A percentile compares a stretch with the other conserved stretches of the same genome.
Conservation (phyloP, 2,113 vertebrate species). For the Pholis gunnellus region DNA sequence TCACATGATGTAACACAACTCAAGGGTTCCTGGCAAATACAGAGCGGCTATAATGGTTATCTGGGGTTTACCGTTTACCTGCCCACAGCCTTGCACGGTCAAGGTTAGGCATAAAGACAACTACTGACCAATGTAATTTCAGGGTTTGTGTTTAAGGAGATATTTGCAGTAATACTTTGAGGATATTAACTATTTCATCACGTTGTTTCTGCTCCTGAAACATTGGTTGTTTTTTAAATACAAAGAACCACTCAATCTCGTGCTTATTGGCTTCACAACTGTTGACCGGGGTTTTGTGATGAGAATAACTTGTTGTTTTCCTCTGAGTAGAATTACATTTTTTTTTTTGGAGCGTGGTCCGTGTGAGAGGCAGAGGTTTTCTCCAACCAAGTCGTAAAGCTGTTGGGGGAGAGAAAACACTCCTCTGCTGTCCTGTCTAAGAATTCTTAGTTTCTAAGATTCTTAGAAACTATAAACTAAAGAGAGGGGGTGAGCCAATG, state of each 20-base stretch:
- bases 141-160: not conserved
- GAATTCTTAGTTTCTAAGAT: too few relatives aligned
- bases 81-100: not conserved
- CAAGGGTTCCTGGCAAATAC: conserved; percentile 16
- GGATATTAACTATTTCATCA: not conserved
- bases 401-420: not conserved
- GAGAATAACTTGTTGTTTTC: conserved; percentile 6
- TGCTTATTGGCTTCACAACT: conserved; percentile 4
- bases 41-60: conserved; percentile 1
- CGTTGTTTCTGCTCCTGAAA: conserved; percentile 4
- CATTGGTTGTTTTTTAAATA: not conserved
- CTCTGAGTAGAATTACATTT: not conserved
- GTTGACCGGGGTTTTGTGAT: not conserved
- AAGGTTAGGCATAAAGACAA: not conserved
- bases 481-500: conserved; percentile 25
- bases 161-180: not conserved
- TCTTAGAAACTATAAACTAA: conserved; percentile 58
- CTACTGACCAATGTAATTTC: not conserved
- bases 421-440: conserved; percentile 16
- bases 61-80: conserved; percentile 21
- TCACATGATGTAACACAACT: conserved; percentile 4
- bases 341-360: not conserved
- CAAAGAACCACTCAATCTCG: not conserved
- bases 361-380: conserved; percentile 3
- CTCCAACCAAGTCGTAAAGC: not conserved